These are phyloP conservation scores for Gephyroberyx darwinii DNA, from an alignment of 2,797 vertebrate genomes.

Conservation along the genomic window DNA sequence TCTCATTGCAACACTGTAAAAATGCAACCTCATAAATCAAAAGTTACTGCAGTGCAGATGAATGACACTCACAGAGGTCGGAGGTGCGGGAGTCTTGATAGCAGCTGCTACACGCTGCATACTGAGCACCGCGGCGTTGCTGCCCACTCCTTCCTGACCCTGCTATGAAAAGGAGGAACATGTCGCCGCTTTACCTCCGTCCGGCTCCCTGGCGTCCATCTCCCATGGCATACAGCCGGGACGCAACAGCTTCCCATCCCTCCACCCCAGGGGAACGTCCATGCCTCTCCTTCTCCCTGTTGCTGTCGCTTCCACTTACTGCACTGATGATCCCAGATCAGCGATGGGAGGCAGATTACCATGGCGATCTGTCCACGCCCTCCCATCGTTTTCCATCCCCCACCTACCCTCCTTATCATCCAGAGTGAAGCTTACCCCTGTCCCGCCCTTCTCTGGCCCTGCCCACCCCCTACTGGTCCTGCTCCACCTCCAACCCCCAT, in stretches of 20 bases:
- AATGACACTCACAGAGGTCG: slow-evolving; percentile 54
- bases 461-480: slow-evolving; percentile 16
- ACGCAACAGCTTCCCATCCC: slow-evolving; percentile 51
- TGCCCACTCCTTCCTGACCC: slow-evolving; percentile 29
- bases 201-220: slow-evolving; percentile 38
- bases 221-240: slow-evolving; percentile 73
- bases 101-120: slow-evolving; percentile 26
- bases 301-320: slow-evolving; percentile 31
- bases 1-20: slow-evolving; percentile 58
- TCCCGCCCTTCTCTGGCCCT: slow-evolving; percentile 28
- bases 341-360: slow-evolving; percentile 61
- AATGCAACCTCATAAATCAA: slow-evolving; percentile 61
- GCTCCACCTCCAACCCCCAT: slow-evolving; percentile 15
- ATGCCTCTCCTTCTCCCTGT: slow-evolving; percentile 33
- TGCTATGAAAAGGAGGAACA: slow-evolving; percentile 19
- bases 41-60: slow-evolving; percentile 54
- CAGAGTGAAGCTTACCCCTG: slow-evolving; percentile 27
- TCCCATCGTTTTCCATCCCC: slow-evolving; percentile 40
- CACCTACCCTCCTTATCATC: slow-evolving; percentile 34
- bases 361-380: slow-evolving; percentile 47
- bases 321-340: slow-evolving; percentile 45
- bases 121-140: slow-evolving; percentile 18
- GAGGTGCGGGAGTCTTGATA: slow-evolving; percentile 35
- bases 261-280: slow-evolving; percentile 52
- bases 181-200: slow-evolving; percentile 58